A percentile compares a stretch with the other conserved stretches of the same genome.
Conservation (phyloP, 1,140 invertebrate species). For the Homalodisca vitripennis region DNA sequence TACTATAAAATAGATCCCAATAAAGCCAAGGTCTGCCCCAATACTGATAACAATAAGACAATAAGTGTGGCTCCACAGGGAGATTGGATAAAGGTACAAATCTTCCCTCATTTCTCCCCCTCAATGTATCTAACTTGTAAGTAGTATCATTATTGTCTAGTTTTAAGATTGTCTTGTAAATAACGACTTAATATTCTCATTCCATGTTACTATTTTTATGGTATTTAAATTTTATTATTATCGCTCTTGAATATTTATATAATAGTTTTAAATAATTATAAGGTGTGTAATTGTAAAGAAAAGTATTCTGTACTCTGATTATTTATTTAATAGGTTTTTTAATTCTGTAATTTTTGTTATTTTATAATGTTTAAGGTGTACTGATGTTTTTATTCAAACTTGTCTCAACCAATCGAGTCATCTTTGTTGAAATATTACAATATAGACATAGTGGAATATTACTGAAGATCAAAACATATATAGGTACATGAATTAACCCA, state of each 20-base stretch:
- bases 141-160: not conserved
- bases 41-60: conserved; percentile 21
- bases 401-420: too few relatives aligned
- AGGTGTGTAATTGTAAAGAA: conserved; percentile 18
- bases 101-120: not conserved
- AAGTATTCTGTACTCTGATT: conserved; percentile 9
- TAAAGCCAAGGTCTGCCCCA: too few relatives aligned
- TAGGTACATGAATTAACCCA: too few relatives aligned
- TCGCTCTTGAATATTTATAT: conserved; percentile 22
- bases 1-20: too few relatives aligned
- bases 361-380: too few relatives aligned
- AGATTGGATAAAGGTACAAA: not conserved
- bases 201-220: conserved; percentile 26
- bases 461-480: too few relatives aligned
- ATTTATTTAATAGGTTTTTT: conserved; percentile 9
- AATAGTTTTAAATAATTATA: not conserved
- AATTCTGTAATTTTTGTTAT: too few relatives aligned
- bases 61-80: not conserved
- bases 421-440: too few relatives aligned
- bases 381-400: too few relatives aligned
- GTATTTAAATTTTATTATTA: conserved; percentile 24
- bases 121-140: not conserved
- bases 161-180: not conserved
- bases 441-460: too few relatives aligned
- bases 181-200: conserved; percentile 17